Percentiles rank a stretch among this genome's conserved stretches.
Evolutionary conservation across 2,888 invertebrate species (phyloP).

Genomic region (Idaea straminata): DNA sequence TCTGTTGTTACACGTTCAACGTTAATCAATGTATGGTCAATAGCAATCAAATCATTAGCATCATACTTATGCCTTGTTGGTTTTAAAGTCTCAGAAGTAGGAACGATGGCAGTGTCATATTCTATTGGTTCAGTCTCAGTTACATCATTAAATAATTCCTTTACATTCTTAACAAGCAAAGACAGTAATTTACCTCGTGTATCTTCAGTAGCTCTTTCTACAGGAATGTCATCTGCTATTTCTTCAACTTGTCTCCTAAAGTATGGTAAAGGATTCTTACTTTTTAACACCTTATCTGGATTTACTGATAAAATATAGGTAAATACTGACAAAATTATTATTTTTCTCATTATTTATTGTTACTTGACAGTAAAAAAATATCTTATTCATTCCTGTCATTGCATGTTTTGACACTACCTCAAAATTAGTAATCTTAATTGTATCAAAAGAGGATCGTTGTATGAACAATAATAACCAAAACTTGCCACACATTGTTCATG

Average conservation of each 20-base stretch:
- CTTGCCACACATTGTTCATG: background rate
- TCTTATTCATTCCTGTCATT: background rate
- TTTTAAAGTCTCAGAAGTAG: constrained; percentile 16
- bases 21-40: background rate
- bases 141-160: constrained; percentile 49
- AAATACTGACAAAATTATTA: background rate
- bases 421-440: background rate
- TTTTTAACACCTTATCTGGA: constrained; percentile 22
- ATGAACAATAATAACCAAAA: background rate
- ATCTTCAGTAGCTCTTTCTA: constrained; percentile 32
- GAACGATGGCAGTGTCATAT: constrained; percentile 12
- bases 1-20: constrained; percentile 13
- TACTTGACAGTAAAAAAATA: background rate
- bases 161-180: constrained; percentile 54
- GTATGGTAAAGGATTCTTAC: constrained; percentile 45
- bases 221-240: constrained; percentile 31
- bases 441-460: background rate
- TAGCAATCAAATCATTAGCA: background rate
- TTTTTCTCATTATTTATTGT: background rate
- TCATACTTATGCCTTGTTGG: constrained; percentile 6
- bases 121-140: constrained; percentile 27
- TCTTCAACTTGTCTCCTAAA: constrained; percentile 55
- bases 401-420: background rate
- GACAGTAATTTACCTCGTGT: constrained; percentile 44
- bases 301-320: background rate